phyloP scores from a whole-genome alignment of 1,140 invertebrate genomes.

The Phocides pigmalion region DNA sequence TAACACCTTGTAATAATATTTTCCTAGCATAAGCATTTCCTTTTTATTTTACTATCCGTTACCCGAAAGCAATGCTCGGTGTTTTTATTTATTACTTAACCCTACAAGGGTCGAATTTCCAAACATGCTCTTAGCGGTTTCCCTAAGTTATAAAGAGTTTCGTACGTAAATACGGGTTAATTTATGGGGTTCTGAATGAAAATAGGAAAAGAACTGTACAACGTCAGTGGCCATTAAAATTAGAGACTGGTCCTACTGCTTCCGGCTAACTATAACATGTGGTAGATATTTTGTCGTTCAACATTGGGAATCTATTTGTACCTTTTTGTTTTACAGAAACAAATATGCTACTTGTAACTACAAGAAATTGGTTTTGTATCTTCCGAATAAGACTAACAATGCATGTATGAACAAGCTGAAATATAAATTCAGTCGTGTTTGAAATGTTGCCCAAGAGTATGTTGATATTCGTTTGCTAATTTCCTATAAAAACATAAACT shows the following conservation, averaged over 20 bases:
- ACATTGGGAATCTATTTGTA: no score
- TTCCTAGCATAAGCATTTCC: conserved; percentile 1
- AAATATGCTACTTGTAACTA: no score
- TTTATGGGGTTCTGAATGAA: conserved; percentile 13
- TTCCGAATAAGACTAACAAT: no score
- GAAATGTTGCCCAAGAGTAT: no score
- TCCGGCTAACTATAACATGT: background rate
- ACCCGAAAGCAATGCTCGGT: background rate
- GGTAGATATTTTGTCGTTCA: no score
- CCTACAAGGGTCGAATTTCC: conserved; percentile 23
- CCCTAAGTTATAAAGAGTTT: conserved; percentile 24
- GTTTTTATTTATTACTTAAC: conserved; percentile 27
- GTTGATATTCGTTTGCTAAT: no score
- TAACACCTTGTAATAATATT: conserved; percentile 1
- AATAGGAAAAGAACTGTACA: conserved; percentile 23
- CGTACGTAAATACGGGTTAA: conserved; percentile 28
- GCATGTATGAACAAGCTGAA: no score
- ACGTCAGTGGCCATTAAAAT: conserved; percentile 8
- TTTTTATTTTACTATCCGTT: conserved; percentile 1
- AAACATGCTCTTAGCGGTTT: conserved; percentile 25
- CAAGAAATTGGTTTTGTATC: no score
- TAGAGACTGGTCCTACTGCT: background rate
- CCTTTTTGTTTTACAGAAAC: no score
- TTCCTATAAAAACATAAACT: no score
- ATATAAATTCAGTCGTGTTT: no score